A percentile compares a stretch with the other conserved stretches of the same genome.
These are phyloP conservation scores for Liasis olivaceus DNA, from an alignment of 2,797 vertebrate species.

Conservation along the genomic window DNA sequence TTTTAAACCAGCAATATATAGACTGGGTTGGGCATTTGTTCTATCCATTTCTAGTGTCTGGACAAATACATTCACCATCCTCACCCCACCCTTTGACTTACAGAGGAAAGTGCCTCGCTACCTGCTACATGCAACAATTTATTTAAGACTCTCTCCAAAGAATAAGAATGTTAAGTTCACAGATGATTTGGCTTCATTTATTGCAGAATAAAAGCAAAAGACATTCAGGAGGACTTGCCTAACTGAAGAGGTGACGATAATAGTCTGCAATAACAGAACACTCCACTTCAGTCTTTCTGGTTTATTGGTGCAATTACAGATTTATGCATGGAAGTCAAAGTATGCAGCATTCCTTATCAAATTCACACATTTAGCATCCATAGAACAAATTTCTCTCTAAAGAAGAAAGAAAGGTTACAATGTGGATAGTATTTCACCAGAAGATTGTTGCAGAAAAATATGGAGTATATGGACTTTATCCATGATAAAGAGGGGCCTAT, in stretches of 20 bases:
- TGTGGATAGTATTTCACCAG: background rate
- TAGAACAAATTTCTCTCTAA: background rate
- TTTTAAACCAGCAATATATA: too few species aligned
- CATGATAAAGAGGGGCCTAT: background rate
- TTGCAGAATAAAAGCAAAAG: background rate
- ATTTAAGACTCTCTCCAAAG: background rate
- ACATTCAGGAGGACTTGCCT: background rate
- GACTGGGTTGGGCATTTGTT: too few species aligned
- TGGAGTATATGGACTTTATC: background rate
- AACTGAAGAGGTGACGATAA: background rate
- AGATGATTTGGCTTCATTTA: background rate
- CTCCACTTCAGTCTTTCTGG: background rate
- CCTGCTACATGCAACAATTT: background rate
- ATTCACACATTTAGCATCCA: background rate
- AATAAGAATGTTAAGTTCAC: background rate
- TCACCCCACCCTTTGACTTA: background rate
- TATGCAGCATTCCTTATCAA: background rate
- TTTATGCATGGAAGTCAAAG: background rate
- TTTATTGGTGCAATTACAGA: background rate
- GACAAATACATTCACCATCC: too few species aligned
- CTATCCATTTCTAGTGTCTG: too few species aligned
- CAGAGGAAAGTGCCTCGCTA: background rate
- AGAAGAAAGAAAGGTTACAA: background rate
- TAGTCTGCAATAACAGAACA: background rate
- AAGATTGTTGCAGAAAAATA: background rate